phyloP scores from a whole-genome alignment of 2,797 vertebrate species.

The Cottoperca gobio region DNA sequence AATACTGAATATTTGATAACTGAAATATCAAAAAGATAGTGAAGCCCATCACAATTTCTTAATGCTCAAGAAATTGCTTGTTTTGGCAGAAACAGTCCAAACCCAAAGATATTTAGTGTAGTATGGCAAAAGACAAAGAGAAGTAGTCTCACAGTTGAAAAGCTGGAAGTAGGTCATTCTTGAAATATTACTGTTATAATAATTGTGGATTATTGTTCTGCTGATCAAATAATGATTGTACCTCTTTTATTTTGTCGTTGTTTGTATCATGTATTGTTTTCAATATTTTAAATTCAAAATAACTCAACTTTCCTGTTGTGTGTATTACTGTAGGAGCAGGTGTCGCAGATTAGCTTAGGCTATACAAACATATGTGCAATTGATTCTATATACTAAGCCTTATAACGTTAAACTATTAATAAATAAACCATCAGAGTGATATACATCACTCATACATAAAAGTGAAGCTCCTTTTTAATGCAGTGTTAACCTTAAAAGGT shows the following conservation, averaged over 20 bases:
- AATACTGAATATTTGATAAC: background rate
- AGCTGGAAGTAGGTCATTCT: too few species aligned
- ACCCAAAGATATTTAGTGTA: background rate
- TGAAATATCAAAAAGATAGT: background rate
- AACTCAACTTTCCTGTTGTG: background rate
- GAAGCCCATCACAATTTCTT: background rate
- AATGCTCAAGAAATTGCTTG: background rate
- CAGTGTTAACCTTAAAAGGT: slow-evolving; percentile 9
- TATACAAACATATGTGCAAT: background rate
- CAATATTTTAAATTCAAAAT: too few species aligned
- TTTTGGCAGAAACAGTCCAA: background rate
- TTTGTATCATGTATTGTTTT: background rate
- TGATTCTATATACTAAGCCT: background rate
- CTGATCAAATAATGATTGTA: background rate
- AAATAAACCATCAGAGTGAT: background rate
- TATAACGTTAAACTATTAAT: background rate
- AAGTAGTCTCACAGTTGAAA: too few species aligned
- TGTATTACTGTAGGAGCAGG: background rate
- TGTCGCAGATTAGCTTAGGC: background rate
- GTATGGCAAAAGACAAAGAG: background rate
- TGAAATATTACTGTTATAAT: background rate
- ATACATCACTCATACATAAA: background rate
- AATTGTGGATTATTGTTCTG: background rate
- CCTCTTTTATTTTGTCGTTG: background rate
- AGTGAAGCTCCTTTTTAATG: background rate